Percentiles rank a stretch among this genome's conserved stretches.
Evolutionary conservation across 2,113 vertebrate genomes (phyloP).

Genomic region (Gobio gobio): DNA sequence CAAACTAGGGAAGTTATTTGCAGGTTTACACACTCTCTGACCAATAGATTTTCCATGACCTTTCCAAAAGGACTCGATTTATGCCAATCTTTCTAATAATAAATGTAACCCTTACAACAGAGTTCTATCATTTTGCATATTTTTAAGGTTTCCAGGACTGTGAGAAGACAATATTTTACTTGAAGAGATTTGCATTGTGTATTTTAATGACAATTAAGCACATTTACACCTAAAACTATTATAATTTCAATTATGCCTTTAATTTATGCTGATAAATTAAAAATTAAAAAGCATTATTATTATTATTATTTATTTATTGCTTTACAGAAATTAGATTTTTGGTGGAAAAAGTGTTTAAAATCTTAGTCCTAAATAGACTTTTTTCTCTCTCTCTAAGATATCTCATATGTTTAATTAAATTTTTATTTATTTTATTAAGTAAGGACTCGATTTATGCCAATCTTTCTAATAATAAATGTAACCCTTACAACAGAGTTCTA

Average conservation of each 20-base stretch:
- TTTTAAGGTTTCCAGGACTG: background rate
- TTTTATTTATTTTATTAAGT: too few species aligned
- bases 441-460: too few species aligned
- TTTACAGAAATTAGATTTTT: too few species aligned
- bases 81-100: background rate
- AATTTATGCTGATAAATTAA: too few species aligned
- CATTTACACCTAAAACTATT: too few species aligned
- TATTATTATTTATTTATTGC: too few species aligned
- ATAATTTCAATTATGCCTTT: too few species aligned
- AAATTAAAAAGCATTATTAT: background rate
- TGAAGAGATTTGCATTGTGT: background rate
- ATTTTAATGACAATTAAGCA: too few species aligned
- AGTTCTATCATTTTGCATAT: background rate
- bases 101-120: background rate
- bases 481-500: background rate
- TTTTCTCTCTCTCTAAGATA: too few species aligned
- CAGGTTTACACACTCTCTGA: background rate
- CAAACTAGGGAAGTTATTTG: background rate
- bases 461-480: background rate
- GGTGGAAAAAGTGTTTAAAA: too few species aligned
- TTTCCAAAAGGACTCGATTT: background rate
- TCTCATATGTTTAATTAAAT: too few species aligned
- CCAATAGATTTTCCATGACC: background rate
- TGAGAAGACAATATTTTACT: background rate
- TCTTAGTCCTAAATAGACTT: too few species aligned